phyloP scores from a whole-genome alignment of 1,140 invertebrate species.

The Maniola jurtina region DNA sequence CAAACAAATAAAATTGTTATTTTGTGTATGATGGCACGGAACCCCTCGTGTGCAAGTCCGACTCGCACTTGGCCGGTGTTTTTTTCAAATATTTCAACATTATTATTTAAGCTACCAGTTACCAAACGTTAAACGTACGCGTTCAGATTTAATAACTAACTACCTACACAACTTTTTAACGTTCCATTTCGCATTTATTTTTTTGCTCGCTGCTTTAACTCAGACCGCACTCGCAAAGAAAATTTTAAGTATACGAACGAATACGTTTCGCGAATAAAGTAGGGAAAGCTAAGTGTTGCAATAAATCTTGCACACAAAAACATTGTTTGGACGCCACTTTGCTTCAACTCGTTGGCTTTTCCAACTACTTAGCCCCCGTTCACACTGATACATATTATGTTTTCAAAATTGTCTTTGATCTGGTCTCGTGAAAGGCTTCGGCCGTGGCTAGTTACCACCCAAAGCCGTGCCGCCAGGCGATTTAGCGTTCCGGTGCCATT shows the following conservation, averaged over 20 bases:
- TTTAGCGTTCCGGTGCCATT: too few relatives aligned
- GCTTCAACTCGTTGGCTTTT: conserved; percentile 26
- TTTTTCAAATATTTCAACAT: too few relatives aligned
- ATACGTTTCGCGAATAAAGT: conserved; percentile 41
- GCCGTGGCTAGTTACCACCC: too few relatives aligned
- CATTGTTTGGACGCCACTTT: conserved; percentile 32
- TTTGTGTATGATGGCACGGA: too few relatives aligned
- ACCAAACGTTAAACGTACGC: neutral
- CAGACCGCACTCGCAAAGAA: conserved; percentile 31
- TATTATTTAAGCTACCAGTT: neutral
- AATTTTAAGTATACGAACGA: conserved; percentile 47
- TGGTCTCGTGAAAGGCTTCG: too few relatives aligned
- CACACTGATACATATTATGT: too few relatives aligned
- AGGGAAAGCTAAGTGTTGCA: conserved; percentile 56
- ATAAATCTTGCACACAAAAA: conserved; percentile 61
- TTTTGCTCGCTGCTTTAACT: conserved; percentile 23
- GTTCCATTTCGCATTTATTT: neutral
- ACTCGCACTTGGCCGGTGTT: too few relatives aligned
- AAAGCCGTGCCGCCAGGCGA: too few relatives aligned
- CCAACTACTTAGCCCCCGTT: conserved; percentile 21
- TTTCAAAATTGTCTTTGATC: too few relatives aligned
- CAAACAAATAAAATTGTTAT: too few relatives aligned
- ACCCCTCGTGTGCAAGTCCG: too few relatives aligned
- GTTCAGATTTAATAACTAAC: conserved; percentile 3
- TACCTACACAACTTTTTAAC: neutral